These are phyloP conservation scores for Drosophila nannoptera DNA, from an alignment of 1,140 invertebrate species.

Conservation along the genomic window DNA sequence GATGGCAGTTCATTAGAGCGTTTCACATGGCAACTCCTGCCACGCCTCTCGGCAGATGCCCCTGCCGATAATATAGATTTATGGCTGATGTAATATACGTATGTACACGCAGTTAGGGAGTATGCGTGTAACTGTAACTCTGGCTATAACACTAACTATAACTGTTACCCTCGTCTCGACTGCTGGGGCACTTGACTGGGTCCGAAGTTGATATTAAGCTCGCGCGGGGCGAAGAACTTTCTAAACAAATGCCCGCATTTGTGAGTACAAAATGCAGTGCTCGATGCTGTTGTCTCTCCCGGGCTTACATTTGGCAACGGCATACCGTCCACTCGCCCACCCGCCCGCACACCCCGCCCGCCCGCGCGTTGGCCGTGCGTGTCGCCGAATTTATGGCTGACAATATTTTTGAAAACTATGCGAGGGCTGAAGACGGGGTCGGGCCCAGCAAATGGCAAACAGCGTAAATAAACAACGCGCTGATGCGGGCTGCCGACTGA, in stretches of 20 bases:
- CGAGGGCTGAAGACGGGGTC: conserved; percentile 7
- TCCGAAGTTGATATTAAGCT: conserved; percentile 54
- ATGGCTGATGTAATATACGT: conserved; percentile 1
- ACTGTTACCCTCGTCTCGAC: background rate
- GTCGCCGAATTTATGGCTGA: conserved; percentile 72
- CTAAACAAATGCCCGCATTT: conserved; percentile 66
- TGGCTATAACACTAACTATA: conserved; percentile 5
- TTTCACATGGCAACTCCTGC: background rate
- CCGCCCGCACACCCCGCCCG: background rate
- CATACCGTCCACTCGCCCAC: no score
- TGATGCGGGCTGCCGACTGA: conserved; percentile 8
- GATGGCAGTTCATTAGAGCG: background rate
- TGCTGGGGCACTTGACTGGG: conserved; percentile 25
- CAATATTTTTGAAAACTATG: conserved; percentile 67
- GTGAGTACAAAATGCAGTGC: conserved; percentile 51
- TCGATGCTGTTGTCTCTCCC: conserved; percentile 36
- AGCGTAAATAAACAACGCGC: conserved; percentile 69
- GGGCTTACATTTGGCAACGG: conserved; percentile 2
- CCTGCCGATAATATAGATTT: background rate
- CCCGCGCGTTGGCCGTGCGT: conserved; percentile 20
- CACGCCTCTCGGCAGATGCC: no score
- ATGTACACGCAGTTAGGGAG: background rate
- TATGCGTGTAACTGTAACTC: conserved; percentile 6
- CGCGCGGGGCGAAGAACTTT: conserved; percentile 32
- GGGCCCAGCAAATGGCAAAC: conserved; percentile 63